Evolutionary conservation across 2,888 invertebrate species (phyloP), one percentile per base, ranked within the genome.

Genomic region (Cyrtodaria siliqua): DNA sequence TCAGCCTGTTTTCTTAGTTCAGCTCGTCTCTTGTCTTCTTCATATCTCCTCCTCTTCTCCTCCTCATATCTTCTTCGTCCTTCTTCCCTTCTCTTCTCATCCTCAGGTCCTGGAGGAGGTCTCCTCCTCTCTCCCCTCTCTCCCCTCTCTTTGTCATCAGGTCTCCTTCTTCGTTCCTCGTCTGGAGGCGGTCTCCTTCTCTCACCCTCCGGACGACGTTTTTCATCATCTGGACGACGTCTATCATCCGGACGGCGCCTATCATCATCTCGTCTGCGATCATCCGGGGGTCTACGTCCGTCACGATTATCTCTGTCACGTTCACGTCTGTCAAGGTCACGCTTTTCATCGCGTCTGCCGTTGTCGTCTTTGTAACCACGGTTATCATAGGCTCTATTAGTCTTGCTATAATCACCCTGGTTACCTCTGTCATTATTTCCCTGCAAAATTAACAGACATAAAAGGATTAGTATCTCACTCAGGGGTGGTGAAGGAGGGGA

Each of bases 321-420:
- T 16, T 44, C 20, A 16, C 44, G 44, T 44, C 74, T 26, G 52
- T 70, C 68, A 55, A 24, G 57, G 47, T 70, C 71, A 27, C 24
- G 56, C 55, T 70, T 56, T 47, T 70, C 78, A 49, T 29, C 67
- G 53, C 64, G 18, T 33, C 62, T 47, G 52, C 69, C 44, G 42
- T 61, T 52, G 70, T 84, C 82, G 38, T 76, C 64, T 50, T 64
- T 81, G 78, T 85, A 85, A 69, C 79, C 86, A 62, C 83, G 81
- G 75, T 86, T 86, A 78, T 85, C 83, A 70, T 82, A 83, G 42
- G 81, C 79, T 14, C 60, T 50, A n/a, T 33, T 33, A 63, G 42
- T 49, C 47, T 50, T 80, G 80, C 80, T 77, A 80, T 76, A 77
- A 80, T 74, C 76, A 80, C 80, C 80, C 80, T 70, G 80, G 70